These are phyloP conservation scores for Melanogrammus aeglefinus DNA, from an alignment of 2,797 vertebrate genomes.

Conservation along the genomic window DNA sequence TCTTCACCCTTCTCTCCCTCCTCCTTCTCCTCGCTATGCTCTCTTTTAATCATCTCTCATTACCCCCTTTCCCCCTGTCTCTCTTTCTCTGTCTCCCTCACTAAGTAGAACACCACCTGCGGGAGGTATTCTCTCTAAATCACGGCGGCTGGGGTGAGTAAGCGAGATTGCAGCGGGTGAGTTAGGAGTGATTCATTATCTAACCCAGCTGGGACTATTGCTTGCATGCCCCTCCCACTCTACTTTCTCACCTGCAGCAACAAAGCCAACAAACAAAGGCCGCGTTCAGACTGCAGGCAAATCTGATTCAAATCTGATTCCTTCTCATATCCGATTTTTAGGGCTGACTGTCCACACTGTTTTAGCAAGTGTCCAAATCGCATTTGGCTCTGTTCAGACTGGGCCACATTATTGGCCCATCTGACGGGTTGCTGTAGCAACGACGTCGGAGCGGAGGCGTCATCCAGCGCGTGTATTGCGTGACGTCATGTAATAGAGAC, in stretches of 20 bases:
- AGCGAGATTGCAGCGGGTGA: not conserved
- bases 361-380: no score
- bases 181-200: not conserved
- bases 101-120: not conserved
- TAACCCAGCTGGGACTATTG: not conserved
- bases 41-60: not conserved
- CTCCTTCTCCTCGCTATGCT: not conserved
- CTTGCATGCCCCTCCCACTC: not conserved
- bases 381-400: no score
- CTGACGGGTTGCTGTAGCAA: no score
- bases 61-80: not conserved
- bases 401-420: no score
- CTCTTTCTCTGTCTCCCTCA: not conserved
- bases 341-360: no score
- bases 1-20: not conserved
- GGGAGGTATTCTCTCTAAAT: not conserved
- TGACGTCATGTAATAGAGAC: no score
- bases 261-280: not conserved
- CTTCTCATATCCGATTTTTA: no score
- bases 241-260: not conserved
- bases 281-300: no score
- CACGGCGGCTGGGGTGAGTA: not conserved
- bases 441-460: no score
- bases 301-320: no score
- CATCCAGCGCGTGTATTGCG: no score